These are phyloP conservation scores for Drosophila lacertosa DNA, from an alignment of 1,140 invertebrate species.

Conservation along the genomic window DNA sequence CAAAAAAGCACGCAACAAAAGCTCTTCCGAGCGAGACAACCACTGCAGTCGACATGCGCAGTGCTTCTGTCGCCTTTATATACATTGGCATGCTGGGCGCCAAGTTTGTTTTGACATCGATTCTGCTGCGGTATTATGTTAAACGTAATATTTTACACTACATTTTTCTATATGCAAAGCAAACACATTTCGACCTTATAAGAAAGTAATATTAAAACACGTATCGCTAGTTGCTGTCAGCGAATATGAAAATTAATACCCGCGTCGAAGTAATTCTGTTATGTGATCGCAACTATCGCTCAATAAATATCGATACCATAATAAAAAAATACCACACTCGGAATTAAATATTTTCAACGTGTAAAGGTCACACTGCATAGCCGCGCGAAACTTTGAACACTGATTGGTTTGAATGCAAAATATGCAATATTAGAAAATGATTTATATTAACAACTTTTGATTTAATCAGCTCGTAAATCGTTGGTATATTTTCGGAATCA, in stretches of 20 bases:
- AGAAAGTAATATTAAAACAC: too few relatives aligned
- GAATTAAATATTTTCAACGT: background rate
- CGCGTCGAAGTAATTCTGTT: too few relatives aligned
- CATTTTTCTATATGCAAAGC: too few relatives aligned
- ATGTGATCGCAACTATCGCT: too few relatives aligned
- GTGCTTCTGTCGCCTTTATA: slow-evolving; percentile 1
- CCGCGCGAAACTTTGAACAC: background rate
- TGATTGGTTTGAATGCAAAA: background rate
- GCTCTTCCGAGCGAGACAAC: slow-evolving; percentile 34
- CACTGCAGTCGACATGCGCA: background rate
- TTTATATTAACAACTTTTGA: background rate
- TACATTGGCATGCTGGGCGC: background rate
- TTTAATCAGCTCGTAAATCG: slow-evolving; percentile 63
- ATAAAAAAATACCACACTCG: background rate
- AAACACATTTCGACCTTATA: too few relatives aligned
- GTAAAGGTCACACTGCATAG: background rate
- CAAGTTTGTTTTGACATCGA: too few relatives aligned
- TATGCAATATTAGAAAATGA: background rate
- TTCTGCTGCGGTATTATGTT: too few relatives aligned
- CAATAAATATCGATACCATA: background rate
- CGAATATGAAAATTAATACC: too few relatives aligned
- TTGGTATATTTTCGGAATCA: slow-evolving; percentile 78
- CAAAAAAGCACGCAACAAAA: slow-evolving; percentile 50
- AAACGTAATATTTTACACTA: too few relatives aligned
- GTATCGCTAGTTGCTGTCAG: background rate